Percentiles rank a stretch among this genome's conserved stretches.
phyloP scores from a whole-genome alignment of 35 echinoderm and acorn worm genomes.

The Hemicentrotus pulcherrimus region DNA sequence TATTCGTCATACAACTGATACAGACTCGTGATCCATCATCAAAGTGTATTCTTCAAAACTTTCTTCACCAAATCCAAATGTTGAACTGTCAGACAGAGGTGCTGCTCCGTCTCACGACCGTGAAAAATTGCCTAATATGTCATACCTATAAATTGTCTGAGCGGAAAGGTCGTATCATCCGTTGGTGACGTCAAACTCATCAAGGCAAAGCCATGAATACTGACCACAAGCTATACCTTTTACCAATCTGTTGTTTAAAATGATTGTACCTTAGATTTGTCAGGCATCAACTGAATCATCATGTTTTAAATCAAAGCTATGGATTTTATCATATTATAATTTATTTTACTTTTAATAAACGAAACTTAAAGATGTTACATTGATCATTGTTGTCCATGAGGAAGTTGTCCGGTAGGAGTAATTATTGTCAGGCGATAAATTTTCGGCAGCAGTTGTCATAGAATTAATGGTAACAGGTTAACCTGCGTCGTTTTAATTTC shows the following conservation, averaged over 20 bases:
- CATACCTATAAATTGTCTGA: not conserved
- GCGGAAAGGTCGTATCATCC: not conserved
- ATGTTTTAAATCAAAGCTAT: no score
- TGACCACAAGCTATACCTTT: not conserved
- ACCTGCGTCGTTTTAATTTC: no score
- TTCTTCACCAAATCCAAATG: not conserved
- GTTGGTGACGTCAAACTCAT: not conserved
- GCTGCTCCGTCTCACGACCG: not conserved
- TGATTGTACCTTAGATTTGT: not conserved
- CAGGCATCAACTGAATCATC: not conserved
- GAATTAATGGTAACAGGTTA: no score
- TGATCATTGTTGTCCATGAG: no score
- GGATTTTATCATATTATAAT: no score
- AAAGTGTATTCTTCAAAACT: not conserved
- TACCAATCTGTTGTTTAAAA: not conserved
- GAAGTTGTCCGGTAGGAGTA: no score
- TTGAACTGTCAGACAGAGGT: not conserved
- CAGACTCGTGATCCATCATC: not conserved
- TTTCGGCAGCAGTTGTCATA: no score
- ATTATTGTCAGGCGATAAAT: no score
- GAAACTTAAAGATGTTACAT: no score
- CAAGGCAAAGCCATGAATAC: not conserved
- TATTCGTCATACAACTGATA: not conserved
- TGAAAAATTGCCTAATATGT: not conserved
- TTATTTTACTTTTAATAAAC: no score